Conservation (phyloP, 2,113 vertebrate species). For the Ascaphus truei region DNA sequence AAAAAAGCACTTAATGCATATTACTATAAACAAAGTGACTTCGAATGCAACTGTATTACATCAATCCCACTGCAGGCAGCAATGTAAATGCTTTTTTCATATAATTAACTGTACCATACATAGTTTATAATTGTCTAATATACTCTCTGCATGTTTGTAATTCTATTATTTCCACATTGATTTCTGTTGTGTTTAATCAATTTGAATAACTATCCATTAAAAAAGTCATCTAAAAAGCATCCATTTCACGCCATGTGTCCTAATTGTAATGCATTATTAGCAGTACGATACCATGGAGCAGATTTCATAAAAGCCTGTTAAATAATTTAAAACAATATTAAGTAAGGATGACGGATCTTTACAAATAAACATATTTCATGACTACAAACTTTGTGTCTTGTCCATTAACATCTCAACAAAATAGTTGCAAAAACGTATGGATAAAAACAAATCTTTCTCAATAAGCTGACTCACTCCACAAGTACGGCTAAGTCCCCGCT, state of each 20-base stretch:
- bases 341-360: too few relatives aligned
- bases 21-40: neutral
- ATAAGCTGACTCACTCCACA: too few relatives aligned
- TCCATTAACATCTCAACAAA: too few relatives aligned
- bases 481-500: too few relatives aligned
- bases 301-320: neutral
- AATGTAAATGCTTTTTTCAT: too few relatives aligned
- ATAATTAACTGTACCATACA: slow-evolving; percentile 1
- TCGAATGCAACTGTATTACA: neutral
- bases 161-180: slow-evolving; percentile 2
- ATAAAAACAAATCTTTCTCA: too few relatives aligned
- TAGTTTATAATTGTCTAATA: slow-evolving; percentile 3
- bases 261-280: neutral
- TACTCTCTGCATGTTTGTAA: neutral
- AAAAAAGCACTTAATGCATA: neutral
- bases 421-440: too few relatives aligned
- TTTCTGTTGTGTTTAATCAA: slow-evolving; percentile 10
- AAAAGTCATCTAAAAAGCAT: neutral
- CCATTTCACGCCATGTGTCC: neutral
- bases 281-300: neutral
- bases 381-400: too few relatives aligned
- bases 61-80: neutral
- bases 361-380: too few relatives aligned
- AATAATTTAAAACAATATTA: neutral
- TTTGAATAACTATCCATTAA: slow-evolving; percentile 28